Evolutionary conservation across 2,888 invertebrate species (phyloP).

Genomic region (Drosophila barbarae): DNA sequence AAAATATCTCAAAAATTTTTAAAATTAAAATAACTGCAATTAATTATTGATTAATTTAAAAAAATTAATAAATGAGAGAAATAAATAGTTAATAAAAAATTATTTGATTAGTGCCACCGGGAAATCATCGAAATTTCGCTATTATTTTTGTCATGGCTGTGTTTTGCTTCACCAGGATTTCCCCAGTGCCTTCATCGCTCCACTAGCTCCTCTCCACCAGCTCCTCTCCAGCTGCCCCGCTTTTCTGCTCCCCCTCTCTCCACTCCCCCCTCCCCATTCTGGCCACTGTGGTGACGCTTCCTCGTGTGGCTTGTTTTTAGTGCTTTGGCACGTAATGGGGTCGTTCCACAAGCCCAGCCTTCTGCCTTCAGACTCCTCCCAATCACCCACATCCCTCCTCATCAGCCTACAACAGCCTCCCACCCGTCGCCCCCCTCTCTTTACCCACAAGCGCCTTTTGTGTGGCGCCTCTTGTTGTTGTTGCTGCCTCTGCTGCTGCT

Average conservation of each 20-base stretch:
- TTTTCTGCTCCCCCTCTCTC: background rate
- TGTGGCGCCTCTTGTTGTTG: slow-evolving; percentile 36
- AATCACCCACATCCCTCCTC: slow-evolving; percentile 1
- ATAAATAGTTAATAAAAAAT: no score
- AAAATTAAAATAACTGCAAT: no score
- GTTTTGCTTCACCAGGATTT: background rate
- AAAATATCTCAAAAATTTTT: no score
- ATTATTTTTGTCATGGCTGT: background rate
- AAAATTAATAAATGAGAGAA: no score
- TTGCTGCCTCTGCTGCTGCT: background rate
- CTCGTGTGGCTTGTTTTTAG: slow-evolving; percentile 66
- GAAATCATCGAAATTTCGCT: background rate
- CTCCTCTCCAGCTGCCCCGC: background rate
- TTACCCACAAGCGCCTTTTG: slow-evolving; percentile 47
- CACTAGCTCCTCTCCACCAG: background rate
- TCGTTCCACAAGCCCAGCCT: slow-evolving; percentile 51
- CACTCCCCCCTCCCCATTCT: background rate
- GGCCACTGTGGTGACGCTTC: slow-evolving; percentile 54
- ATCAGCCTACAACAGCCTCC: slow-evolving; percentile 1
- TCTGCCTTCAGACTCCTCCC: slow-evolving; percentile 15
- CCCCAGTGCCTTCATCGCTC: background rate
- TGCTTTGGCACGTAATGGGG: slow-evolving; percentile 74
- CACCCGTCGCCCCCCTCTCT: background rate
- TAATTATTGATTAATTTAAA: no score
- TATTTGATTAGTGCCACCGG: background rate